Conservation (phyloP, 2,113 vertebrate species). For the Caracal caracal region DNA sequence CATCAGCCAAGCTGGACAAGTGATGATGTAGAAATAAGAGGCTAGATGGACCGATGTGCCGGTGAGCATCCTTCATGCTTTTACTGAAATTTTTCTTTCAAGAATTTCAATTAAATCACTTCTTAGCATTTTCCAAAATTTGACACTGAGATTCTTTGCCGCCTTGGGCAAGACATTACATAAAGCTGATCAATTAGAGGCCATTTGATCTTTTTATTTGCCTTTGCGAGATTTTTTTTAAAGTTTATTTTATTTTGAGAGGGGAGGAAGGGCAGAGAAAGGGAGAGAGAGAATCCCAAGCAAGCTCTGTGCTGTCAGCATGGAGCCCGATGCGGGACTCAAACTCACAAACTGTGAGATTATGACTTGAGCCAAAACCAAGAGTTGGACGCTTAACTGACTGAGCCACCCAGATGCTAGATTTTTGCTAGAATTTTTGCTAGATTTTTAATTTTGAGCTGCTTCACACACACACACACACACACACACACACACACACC, state of each 20-base stretch:
- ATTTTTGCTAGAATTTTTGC: too few relatives aligned
- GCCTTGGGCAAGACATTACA: not conserved
- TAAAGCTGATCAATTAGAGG: not conserved
- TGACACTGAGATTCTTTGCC: not conserved
- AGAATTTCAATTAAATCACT: slow-evolving; percentile 1
- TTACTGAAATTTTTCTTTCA: not conserved
- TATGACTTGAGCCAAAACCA: too few relatives aligned
- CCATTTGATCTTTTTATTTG: not conserved
- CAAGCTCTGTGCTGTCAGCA: too few relatives aligned
- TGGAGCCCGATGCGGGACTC: too few relatives aligned
- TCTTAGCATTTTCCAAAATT: not conserved
- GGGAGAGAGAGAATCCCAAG: too few relatives aligned
- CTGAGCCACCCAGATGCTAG: too few relatives aligned
- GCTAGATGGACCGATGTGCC: not conserved
- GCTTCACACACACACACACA: not conserved
- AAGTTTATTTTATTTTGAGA: too few relatives aligned
- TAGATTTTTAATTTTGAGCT: not conserved
- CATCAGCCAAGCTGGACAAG: not conserved
- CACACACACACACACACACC: not conserved
- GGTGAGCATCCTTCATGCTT: not conserved
- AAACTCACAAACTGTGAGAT: too few relatives aligned
- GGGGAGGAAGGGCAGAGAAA: too few relatives aligned
- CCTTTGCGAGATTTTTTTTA: not conserved
- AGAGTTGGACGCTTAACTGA: too few relatives aligned
- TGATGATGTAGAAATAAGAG: not conserved